phyloP scores from a whole-genome alignment of 2,888 invertebrate genomes.

The Himalopsyche anomala region DNA sequence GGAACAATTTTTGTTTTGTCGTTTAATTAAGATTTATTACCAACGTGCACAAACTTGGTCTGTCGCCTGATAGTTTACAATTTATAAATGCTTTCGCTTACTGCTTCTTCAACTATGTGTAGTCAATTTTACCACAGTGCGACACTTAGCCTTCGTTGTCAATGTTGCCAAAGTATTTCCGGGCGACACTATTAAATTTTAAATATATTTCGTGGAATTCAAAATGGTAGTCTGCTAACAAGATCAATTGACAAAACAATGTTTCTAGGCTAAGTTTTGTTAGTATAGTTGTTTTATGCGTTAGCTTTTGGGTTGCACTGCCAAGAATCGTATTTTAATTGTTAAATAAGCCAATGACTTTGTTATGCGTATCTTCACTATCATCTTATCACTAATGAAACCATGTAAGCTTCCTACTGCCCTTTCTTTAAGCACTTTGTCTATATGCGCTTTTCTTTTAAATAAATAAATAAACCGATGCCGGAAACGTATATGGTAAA shows the following conservation, averaged over 20 bases:
- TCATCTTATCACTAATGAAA: too few species aligned
- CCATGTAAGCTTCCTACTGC: too few species aligned
- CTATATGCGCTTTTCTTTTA: too few species aligned
- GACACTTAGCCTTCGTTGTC: slow-evolving; percentile 28
- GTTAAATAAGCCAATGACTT: too few species aligned
- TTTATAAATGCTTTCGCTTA: slow-evolving; percentile 53
- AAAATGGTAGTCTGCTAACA: background rate
- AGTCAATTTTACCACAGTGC: slow-evolving; percentile 31
- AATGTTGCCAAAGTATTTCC: slow-evolving; percentile 47
- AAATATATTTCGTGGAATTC: slow-evolving; percentile 38
- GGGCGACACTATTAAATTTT: slow-evolving; percentile 41
- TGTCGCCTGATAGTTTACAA: slow-evolving; percentile 57
- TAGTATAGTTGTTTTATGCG: background rate
- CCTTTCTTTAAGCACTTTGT: too few species aligned
- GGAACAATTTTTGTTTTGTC: slow-evolving; percentile 55
- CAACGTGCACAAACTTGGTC: slow-evolving; percentile 52
- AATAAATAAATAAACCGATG: too few species aligned
- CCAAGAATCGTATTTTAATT: too few species aligned
- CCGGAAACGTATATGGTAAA: too few species aligned
- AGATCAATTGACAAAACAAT: background rate
- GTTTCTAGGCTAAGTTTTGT: background rate
- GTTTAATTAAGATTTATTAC: slow-evolving; percentile 60
- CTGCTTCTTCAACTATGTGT: background rate
- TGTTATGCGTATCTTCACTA: too few species aligned
- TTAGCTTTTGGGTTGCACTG: too few species aligned